Conservation (phyloP, 2,113 vertebrate species). For the Plestiodon gilberti region DNA sequence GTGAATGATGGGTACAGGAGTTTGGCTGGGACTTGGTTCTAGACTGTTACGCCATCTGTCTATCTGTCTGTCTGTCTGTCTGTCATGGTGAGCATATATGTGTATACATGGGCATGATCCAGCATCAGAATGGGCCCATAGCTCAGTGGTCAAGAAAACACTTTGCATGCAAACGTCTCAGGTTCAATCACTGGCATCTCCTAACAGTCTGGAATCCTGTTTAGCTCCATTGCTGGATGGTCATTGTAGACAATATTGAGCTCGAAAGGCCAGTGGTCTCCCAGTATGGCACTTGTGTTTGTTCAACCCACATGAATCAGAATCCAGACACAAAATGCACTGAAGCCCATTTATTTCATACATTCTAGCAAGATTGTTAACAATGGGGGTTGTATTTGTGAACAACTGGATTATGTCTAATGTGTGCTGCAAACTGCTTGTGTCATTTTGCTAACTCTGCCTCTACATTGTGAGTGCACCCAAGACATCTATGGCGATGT, state of each 20-base stretch:
- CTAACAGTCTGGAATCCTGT: too few relatives aligned
- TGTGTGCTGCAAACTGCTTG: too few relatives aligned
- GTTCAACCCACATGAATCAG: not conserved
- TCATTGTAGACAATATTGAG: too few relatives aligned
- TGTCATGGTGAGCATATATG: too few relatives aligned
- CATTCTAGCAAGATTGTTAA: not conserved
- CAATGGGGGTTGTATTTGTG: not conserved
- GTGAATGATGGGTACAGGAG: not conserved
- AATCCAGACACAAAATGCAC: not conserved
- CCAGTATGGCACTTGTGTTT: too few relatives aligned
- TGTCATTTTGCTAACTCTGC: not conserved
- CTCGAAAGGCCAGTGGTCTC: too few relatives aligned
- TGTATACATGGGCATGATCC: not conserved
- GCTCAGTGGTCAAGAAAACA: too few relatives aligned
- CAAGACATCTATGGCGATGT: not conserved
- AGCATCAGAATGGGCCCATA: not conserved
- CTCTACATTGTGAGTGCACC: conserved; percentile 13
- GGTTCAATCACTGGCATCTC: too few relatives aligned
- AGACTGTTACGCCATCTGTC: not conserved
- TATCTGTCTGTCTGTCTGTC: too few relatives aligned
- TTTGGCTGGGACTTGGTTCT: not conserved
- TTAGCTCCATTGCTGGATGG: too few relatives aligned
- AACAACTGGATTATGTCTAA: not conserved
- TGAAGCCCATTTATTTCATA: not conserved
- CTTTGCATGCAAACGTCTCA: too few relatives aligned